Evolutionary conservation across 1,140 invertebrate genomes (phyloP).

Genomic region (Stegodyphus dumicola): DNA sequence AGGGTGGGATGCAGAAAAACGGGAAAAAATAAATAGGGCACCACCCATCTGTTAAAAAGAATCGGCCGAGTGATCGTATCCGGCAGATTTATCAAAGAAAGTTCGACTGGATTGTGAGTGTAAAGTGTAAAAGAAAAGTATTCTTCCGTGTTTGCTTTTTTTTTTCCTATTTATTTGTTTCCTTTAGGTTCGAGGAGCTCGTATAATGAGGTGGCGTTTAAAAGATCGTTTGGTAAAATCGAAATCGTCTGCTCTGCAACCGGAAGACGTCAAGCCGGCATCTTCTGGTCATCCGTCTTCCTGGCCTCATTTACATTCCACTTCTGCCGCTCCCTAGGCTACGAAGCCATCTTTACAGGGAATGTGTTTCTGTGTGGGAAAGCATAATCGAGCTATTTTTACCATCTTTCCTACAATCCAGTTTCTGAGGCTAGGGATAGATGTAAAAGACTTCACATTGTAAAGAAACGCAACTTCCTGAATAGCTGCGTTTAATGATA

Average conservation of each 20-base stretch:
- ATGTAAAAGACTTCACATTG: too few species aligned
- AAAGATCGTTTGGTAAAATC: conserved; percentile 50
- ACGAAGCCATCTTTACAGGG: too few species aligned
- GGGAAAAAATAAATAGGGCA: conserved; percentile 17
- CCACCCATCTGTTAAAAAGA: conserved; percentile 44
- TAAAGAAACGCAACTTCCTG: too few species aligned
- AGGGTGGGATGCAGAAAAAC: conserved; percentile 2
- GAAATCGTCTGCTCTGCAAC: conserved; percentile 38
- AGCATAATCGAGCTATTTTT: too few species aligned
- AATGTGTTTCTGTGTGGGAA: too few species aligned
- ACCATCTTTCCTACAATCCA: too few species aligned
- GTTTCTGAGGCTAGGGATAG: too few species aligned
- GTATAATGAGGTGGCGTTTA: conserved; percentile 54
- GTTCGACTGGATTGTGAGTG: conserved; percentile 34
- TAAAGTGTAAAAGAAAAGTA: conserved; percentile 27
- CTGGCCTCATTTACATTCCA: conserved; percentile 31
- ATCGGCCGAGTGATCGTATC: conserved; percentile 37
- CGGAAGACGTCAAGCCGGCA: conserved; percentile 39
- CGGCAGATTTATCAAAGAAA: conserved; percentile 47
- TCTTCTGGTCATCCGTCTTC: conserved; percentile 38
- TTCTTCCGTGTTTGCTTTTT: conserved; percentile 11
- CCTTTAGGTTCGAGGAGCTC: conserved; percentile 14
- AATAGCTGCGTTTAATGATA: too few species aligned
- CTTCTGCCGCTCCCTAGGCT: background rate
- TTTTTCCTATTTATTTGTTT: conserved; percentile 35